Evolutionary conservation across 2,888 invertebrate genomes (phyloP).

Genomic region (Thalpophila matura): DNA sequence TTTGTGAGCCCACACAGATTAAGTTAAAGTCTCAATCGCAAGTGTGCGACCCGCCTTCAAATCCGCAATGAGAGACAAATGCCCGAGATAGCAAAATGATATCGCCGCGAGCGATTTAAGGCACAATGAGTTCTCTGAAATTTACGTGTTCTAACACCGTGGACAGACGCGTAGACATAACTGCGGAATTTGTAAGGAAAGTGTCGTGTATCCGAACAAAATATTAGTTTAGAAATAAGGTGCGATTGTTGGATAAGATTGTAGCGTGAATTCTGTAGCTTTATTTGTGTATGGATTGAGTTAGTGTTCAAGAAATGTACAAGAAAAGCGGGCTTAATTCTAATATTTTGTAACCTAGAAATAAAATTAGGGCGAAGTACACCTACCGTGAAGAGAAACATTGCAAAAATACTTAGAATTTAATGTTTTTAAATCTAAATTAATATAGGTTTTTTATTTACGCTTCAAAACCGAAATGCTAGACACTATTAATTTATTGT

Average conservation of each 20-base stretch:
- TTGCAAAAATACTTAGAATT: too few species aligned
- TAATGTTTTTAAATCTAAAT: too few species aligned
- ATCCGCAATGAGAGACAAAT: conserved; percentile 80
- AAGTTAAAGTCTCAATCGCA: conserved; percentile 39
- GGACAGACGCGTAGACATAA: conserved; percentile 55
- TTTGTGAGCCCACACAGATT: conserved; percentile 42
- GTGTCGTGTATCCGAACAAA: conserved; percentile 54
- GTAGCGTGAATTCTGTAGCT: neutral
- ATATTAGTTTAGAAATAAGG: conserved; percentile 45
- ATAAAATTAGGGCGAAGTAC: too few species aligned
- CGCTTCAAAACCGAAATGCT: too few species aligned
- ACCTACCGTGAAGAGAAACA: too few species aligned
- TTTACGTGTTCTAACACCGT: conserved; percentile 62
- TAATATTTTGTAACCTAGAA: too few species aligned
- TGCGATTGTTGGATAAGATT: conserved; percentile 24
- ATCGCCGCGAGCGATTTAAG: conserved; percentile 77
- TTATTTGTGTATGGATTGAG: conserved; percentile 8
- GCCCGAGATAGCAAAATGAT: conserved; percentile 79
- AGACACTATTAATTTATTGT: too few species aligned
- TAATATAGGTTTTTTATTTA: too few species aligned
- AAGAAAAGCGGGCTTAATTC: neutral
- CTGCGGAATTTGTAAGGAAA: conserved; percentile 57
- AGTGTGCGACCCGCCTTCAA: conserved; percentile 65
- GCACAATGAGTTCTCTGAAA: conserved; percentile 73
- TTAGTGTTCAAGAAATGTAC: neutral